These are phyloP conservation scores for Hemaris fuciformis DNA, from an alignment of 2,888 invertebrate genomes.

Conservation along the genomic window DNA sequence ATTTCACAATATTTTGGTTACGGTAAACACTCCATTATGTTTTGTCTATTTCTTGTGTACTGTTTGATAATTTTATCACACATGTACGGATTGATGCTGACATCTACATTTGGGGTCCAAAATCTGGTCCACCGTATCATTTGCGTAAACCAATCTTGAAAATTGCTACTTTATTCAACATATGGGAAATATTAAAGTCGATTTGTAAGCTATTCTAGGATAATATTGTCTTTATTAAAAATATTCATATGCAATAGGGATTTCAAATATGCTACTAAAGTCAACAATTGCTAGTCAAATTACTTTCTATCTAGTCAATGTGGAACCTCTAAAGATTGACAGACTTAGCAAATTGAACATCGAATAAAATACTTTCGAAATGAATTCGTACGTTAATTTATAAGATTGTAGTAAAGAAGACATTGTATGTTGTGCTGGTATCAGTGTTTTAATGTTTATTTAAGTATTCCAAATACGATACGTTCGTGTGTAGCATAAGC, in stretches of 20 bases:
- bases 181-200: background rate
- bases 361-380: slow-evolving; percentile 5
- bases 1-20: slow-evolving; percentile 16
- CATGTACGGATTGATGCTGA: slow-evolving; percentile 15
- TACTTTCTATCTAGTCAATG: background rate
- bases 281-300: background rate
- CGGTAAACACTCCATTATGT: background rate
- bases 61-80: background rate
- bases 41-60: background rate
- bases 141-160: slow-evolving; percentile 10
- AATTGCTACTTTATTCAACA: background rate
- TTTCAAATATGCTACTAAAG: background rate
- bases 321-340: background rate
- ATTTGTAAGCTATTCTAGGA: background rate
- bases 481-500: slow-evolving; percentile 56
- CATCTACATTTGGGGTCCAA: slow-evolving; percentile 23
- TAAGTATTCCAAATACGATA: slow-evolving; percentile 52
- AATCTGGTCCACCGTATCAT: slow-evolving; percentile 20
- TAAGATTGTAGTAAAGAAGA: slow-evolving; percentile 41
- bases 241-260: background rate
- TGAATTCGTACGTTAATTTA: slow-evolving; percentile 15
- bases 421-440: slow-evolving; percentile 50
- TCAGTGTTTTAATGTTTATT: slow-evolving; percentile 45
- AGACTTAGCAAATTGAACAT: slow-evolving; percentile 15
- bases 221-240: background rate